Base-by-base conservation (phyloP, 2,888 invertebrate genomes). In the Apodemia zela region DNA sequence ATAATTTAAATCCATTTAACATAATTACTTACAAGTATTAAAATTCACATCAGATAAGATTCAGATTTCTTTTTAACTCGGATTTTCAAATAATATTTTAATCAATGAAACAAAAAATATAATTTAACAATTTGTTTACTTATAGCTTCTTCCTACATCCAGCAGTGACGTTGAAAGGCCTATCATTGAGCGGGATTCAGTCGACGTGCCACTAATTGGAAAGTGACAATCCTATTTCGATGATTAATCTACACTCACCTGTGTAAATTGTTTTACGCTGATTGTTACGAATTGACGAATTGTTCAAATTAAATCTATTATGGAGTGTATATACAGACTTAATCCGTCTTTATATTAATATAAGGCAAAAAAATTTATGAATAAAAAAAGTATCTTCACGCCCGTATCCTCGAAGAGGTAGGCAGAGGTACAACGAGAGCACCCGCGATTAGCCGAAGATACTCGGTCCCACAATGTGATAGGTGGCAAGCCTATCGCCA, bases 151-250 rank as follows among this genome's bases (percentile, higher is more conserved):
- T 69, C 65, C 60, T 62, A 61, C 62, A 66, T 65, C 63, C 57
- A 47, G 66, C 63, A 65, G 64, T 63, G 63, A 65, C 66, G 63
- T 62, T 63, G 69, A 71, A 72, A 73, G 70, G 73, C 73, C 73
- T 74, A 77, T 80, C 77, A 76, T 68, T 69, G 73, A 69, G 71
- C 73, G 75, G 72, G 72, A 72, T 73, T 73, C 75, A 74, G 68
- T 78, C 79, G 81, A 81, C 82, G 75, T 75, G 70, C 72, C 78
- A 74, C 81, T 89, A 88, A 88, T 89, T 88, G 87, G 84, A 87
- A 85, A 85, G 78, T 85, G 86, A 84, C 86, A 88, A 89, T 89
- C 88, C 87, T 83, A 87, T 87, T 84, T 80, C 82, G 77, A 82
- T 85, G 84, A 87, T 87, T 84, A 85, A 81, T 81, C 78, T 75